Base-by-base conservation (phyloP, 2,113 vertebrate species). In the Epinephelus cyanopodus region DNA sequence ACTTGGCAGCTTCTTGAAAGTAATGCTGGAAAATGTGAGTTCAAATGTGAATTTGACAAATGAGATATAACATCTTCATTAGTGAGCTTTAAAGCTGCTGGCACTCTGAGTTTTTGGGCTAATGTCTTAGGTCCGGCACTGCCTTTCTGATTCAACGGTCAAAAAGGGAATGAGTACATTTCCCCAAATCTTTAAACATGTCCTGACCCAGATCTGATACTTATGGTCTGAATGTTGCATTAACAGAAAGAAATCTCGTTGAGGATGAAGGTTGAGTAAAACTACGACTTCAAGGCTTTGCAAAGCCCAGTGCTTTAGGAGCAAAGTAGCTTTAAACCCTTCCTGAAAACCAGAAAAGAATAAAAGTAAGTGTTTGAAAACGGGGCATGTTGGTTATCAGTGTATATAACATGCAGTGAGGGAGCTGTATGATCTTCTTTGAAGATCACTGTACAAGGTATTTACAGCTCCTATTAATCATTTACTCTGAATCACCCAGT, bases 381-480 rank as follows among this genome's bases (percentile, higher is more conserved):
- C 63, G 6, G 11, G 19, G 1, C 42, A 33, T 0, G 39, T 64
- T 65, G 17, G 21, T 64, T 33, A 19, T 75, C 37, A 53, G 52
- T 33, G 18, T 73, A 48, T 45, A 68, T 62, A 39, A 63, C 8
- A 23, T 42, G 39, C 33, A 48, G 47, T 3, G 17, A 50, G 74
- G 72, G 65, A 21, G 48, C 42, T 70, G 63, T 33, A 17, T 67
- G 66, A 62, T 60, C 19, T 82, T 74, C 27, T 69, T 61, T 77
- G 27, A 76, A 77, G 39, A 77, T 79, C 42, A 64, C 29, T 64
- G 39, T 56, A 18, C 73, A 81, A 62, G 25, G 5, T 62, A 82
- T 80, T 74, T 74, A 62, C 62, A 70, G 64, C 67, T 61, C 65
- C 39, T 68, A 75, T 78, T 79, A 89, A 84, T 89, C 66, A 73